Evolutionary conservation across 2,113 vertebrate species (phyloP).

Genomic region (Suncus etruscus): DNA sequence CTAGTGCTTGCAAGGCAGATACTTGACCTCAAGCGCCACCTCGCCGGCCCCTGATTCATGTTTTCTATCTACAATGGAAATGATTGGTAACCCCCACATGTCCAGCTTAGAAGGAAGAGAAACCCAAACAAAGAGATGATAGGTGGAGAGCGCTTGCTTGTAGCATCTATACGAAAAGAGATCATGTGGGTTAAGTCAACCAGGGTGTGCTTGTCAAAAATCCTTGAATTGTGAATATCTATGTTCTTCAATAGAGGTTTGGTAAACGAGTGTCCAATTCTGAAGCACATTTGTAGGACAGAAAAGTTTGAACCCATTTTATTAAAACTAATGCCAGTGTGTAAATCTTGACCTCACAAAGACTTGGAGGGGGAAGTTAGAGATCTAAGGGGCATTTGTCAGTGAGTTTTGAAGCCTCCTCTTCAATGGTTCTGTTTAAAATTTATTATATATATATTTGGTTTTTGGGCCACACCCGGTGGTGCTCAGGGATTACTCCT

Average conservation of each 20-base stretch:
- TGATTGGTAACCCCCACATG: conserved; percentile 20
- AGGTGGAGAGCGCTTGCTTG: conserved; percentile 47
- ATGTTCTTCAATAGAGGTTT: conserved; percentile 67
- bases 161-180: conserved; percentile 54
- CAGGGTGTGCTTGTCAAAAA: conserved; percentile 73
- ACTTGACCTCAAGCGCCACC: too few relatives aligned
- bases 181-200: conserved; percentile 66
- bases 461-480: too few relatives aligned
- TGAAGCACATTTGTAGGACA: conserved; percentile 61
- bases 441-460: too few relatives aligned
- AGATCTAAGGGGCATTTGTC: conserved; percentile 43
- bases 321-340: conserved; percentile 51
- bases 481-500: too few relatives aligned
- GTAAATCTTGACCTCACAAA: conserved; percentile 62
- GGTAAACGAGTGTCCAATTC: conserved; percentile 63
- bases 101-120: conserved; percentile 38
- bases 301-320: conserved; percentile 51
- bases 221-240: conserved; percentile 70
- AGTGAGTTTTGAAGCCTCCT: conserved; percentile 59
- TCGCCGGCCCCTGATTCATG: too few relatives aligned
- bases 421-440: background rate
- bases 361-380: conserved; percentile 22
- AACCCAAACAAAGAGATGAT: background rate
- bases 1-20: too few relatives aligned
- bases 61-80: conserved; percentile 51